A percentile compares a stretch with the other conserved stretches of the same genome.
These are phyloP conservation scores for Ochropacha duplaris DNA, from an alignment of 2,888 invertebrate species.

Conservation along the genomic window DNA sequence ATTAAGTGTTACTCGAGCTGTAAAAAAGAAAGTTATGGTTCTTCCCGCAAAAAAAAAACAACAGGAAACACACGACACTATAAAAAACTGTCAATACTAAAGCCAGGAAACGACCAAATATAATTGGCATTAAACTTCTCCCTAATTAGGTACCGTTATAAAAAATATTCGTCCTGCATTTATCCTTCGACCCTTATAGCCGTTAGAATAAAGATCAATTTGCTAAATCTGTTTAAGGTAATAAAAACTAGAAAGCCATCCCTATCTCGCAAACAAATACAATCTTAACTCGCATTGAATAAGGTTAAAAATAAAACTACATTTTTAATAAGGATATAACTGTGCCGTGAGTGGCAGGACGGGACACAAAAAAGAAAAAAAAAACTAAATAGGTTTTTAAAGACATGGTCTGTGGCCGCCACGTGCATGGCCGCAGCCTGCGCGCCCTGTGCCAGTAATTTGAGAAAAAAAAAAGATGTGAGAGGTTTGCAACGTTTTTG, in stretches of 20 bases:
- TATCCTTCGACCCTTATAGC: neutral
- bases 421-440: conserved; percentile 29
- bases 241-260: neutral
- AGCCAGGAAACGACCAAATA: conserved; percentile 1
- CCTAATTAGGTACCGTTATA: conserved; percentile 2
- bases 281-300: neutral
- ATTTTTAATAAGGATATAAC: neutral
- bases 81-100: conserved; percentile 3
- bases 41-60: neutral
- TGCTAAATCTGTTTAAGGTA: neutral
- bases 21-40: neutral
- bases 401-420: conserved; percentile 15
- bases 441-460: conserved; percentile 17
- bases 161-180: neutral
- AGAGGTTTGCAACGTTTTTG: neutral
- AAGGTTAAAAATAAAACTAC: neutral
- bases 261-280: neutral
- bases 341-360: neutral
- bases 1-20: neutral
- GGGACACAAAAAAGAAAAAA: neutral
- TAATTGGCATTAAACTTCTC: conserved; percentile 3
- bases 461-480: conserved; percentile 12
- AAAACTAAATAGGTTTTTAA: neutral
- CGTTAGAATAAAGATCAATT: neutral
- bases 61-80: neutral